A percentile compares a stretch with the other conserved stretches of the same genome.
phyloP scores from a whole-genome alignment of 2,113 vertebrate genomes.

The Odobenus rosmarus region DNA sequence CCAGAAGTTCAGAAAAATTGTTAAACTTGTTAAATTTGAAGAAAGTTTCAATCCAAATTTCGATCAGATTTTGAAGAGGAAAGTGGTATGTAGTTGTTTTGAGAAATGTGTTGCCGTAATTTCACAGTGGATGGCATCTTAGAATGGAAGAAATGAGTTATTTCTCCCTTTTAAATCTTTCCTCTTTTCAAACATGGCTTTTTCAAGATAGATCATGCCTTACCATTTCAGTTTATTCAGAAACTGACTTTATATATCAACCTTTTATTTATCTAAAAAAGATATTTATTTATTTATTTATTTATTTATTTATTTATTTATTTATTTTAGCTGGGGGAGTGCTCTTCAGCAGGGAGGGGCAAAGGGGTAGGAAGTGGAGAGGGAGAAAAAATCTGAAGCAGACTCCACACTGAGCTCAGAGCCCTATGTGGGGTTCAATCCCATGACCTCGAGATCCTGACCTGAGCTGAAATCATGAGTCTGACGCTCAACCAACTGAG shows the following conservation, averaged over 20 bases:
- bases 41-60: background rate
- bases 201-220: background rate
- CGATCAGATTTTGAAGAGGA: background rate
- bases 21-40: background rate
- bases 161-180: background rate
- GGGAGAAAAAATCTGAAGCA: background rate
- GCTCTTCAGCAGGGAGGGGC: background rate
- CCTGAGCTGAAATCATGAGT: background rate
- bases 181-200: background rate
- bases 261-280: background rate
- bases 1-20: background rate
- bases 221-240: background rate
- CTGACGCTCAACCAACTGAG: background rate
- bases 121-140: background rate
- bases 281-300: background rate
- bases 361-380: background rate
- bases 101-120: background rate
- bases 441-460: background rate
- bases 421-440: background rate
- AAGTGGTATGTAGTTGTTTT: background rate
- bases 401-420: background rate
- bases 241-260: background rate
- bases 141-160: background rate
- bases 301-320: background rate
- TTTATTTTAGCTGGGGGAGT: background rate